Percentiles rank a stretch among this genome's conserved stretches.
Evolutionary conservation across 2,888 invertebrate species (phyloP).

Genomic region (Amorpha juglandis): DNA sequence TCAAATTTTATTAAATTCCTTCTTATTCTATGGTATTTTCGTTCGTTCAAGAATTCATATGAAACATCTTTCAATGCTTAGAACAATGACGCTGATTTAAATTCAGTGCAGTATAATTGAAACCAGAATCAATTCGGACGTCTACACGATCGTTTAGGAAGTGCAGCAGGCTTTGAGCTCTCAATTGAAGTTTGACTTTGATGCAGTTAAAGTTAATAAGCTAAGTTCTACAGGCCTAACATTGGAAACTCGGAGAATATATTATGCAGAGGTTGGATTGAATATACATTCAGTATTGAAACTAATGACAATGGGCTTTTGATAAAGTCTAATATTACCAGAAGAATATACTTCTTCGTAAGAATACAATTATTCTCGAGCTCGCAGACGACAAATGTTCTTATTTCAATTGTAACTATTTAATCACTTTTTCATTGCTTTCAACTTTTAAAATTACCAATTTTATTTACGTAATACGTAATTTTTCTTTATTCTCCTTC

Average conservation of each 20-base stretch:
- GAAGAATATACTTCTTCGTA: too few species aligned
- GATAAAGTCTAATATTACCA: too few species aligned
- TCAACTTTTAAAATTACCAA: too few species aligned
- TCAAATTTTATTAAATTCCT: not conserved
- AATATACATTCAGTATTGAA: not conserved
- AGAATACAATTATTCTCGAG: too few species aligned
- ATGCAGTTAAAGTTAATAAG: not conserved
- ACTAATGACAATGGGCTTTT: too few species aligned
- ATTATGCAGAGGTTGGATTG: not conserved
- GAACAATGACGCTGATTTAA: not conserved
- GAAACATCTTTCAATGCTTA: not conserved
- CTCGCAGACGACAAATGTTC: too few species aligned
- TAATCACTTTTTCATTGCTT: too few species aligned
- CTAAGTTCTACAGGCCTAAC: not conserved
- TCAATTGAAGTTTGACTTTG: slow-evolving; percentile 1
- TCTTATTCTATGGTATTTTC: not conserved
- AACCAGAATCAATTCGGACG: slow-evolving; percentile 13
- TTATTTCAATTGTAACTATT: too few species aligned
- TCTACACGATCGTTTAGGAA: not conserved
- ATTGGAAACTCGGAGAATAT: not conserved
- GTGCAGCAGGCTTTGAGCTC: not conserved
- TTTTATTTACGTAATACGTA: too few species aligned
- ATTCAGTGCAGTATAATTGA: not conserved
- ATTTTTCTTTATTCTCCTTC: too few species aligned
- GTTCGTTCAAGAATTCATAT: not conserved